Percentiles rank a stretch among this genome's conserved stretches.
Evolutionary conservation across 2,113 vertebrate genomes (phyloP).

Genomic region (Gasterosteus aculeatus): DNA sequence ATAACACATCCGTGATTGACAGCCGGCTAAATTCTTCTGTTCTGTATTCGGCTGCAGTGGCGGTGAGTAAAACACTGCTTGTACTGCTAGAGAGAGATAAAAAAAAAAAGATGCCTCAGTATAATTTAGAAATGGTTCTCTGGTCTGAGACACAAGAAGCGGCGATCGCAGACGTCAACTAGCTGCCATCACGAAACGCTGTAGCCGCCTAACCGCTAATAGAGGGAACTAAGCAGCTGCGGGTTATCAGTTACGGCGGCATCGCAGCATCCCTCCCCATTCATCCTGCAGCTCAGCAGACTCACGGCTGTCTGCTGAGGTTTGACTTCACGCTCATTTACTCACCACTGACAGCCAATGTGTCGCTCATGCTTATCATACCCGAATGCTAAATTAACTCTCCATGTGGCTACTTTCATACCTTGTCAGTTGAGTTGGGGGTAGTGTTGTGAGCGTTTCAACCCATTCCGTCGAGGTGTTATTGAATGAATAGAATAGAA

Average conservation of each 20-base stretch:
- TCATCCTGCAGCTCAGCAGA: not conserved
- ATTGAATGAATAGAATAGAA: not conserved
- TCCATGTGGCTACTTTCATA: not conserved
- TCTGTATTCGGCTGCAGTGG: slow-evolving; percentile 1
- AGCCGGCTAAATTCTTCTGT: slow-evolving; percentile 7
- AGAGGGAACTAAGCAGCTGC: not conserved
- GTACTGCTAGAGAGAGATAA: not conserved
- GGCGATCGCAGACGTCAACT: not conserved
- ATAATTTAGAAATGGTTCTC: not conserved
- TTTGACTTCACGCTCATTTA: slow-evolving; percentile 1
- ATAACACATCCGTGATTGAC: slow-evolving; percentile 12
- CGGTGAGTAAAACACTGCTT: slow-evolving; percentile 14
- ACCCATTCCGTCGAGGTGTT: not conserved
- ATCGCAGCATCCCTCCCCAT: not conserved
- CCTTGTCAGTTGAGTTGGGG: not conserved
- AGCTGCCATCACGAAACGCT: not conserved
- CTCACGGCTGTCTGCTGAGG: not conserved
- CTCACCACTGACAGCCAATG: not conserved
- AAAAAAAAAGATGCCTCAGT: not conserved
- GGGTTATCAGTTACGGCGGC: not conserved
- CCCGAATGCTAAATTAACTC: not conserved
- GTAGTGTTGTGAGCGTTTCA: not conserved
- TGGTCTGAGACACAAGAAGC: not conserved
- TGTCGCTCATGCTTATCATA: not conserved
- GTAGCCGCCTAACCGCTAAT: not conserved